Evolutionary conservation across 2,113 vertebrate species (phyloP).

Genomic region (Chloropsis cyanopogon): DNA sequence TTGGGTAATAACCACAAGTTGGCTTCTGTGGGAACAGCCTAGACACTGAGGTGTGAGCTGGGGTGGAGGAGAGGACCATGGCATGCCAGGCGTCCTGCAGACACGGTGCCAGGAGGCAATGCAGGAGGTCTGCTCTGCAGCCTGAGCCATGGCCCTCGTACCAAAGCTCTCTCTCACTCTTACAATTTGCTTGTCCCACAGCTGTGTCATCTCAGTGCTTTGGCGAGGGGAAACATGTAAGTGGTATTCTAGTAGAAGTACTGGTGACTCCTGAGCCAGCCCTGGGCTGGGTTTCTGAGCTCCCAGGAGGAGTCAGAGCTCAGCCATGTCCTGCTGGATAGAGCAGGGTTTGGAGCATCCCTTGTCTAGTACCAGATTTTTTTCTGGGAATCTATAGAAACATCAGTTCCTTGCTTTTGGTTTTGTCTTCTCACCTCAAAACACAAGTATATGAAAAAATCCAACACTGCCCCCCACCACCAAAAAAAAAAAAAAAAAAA

Average conservation of each 20-base stretch:
- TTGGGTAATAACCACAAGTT: fast-evolving
- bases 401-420: neutral
- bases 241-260: neutral
- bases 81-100: neutral
- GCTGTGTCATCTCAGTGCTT: neutral
- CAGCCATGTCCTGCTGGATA: fast-evolving
- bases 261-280: fast-evolving
- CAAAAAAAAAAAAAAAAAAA: too few relatives aligned
- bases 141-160: fast-evolving
- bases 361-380: fast-evolving
- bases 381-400: neutral
- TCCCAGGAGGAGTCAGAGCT: neutral
- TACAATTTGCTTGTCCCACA: neutral
- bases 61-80: neutral
- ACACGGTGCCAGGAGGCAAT: neutral
- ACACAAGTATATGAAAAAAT: neutral
- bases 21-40: neutral
- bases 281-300: neutral
- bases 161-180: neutral
- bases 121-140: neutral
- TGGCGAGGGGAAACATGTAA: neutral
- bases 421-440: neutral
- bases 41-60: neutral
- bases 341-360: neutral
- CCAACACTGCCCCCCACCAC: fast-evolving